Base-by-base conservation (phyloP, 1,140 invertebrate genomes). In the Metaphire vulgaris region DNA sequence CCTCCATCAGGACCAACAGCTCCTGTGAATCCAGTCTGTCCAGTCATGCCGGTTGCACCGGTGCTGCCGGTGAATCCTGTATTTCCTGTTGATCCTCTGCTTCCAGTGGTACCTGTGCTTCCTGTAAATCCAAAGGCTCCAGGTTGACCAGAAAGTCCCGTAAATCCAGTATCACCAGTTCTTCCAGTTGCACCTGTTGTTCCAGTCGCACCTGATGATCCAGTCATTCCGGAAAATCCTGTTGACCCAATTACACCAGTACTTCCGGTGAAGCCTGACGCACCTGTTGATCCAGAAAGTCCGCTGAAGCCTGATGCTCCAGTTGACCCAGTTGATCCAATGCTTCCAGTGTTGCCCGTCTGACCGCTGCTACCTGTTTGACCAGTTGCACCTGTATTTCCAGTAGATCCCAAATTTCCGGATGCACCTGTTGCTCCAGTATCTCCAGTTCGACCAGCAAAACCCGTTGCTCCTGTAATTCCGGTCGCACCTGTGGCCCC, bases 331-430 rank as follows among this genome's bases (percentile, higher is more conserved):
- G 41, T 12, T 56, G 41, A 21, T 21, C 74, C 74, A 30, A 56
- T 26, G 2, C 33, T 33, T 21, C 74, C 74, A 31, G 41, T 29
- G 16, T 16, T 21, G 30, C 74, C 92, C 80, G 92, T 86, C 2
- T 91, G 88, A 72, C 93, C 92, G 32, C 67, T 65, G 15, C 67
- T 31, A 89, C 87, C 32, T 90, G 89, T 29, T 92, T 92, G 71
- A 15, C 76, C 76, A 28, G 71, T 33, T 21, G 34, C 31, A 21
- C 41, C 41, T 32, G 32, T n/a, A n/a, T 26, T 32, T 64, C 76
- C 76, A 26, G 32, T 71, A 28, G 26, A 29, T 41, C 76, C 76
- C 32, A 28, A 67, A 33, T 26, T 56, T 33, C 72, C 72, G 2
- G 32, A 34, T 21, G 72, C 28, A 56, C 72, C 72, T 1, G 72